Base-by-base conservation (phyloP, 2,113 vertebrate genomes). In the Monopterus albus region DNA sequence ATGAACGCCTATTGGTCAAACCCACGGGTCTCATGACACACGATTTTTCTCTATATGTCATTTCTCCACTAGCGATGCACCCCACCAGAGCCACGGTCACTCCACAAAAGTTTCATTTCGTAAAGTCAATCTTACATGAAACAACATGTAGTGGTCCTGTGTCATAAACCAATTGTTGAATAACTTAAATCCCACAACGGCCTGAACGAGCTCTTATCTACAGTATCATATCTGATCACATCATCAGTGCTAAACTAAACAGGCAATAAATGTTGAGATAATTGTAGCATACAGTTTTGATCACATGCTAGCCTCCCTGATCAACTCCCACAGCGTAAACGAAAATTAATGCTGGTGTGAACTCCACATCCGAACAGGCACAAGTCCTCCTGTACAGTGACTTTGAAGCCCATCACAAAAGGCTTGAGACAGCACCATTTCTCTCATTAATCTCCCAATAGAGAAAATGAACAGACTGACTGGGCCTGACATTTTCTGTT, bases 401-500 rank as follows among this genome's bases (percentile, higher is more conserved):
- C 71, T 85, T 76, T 81, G 59, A 82, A 72, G 76, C 47, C 71
- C 66, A 79, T 77, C 83, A 86, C 65, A 79, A 84, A 84, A 78
- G 73, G 65, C 83, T 78, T 38, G 68, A 82, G 78, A 85, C 67
- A 36, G 62, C 78, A 57, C 57, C 74, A 81, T 81, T 87, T 59
- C 55, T 77, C 86, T 87, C 79, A 87, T 88, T 88, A 88, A 86
- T 85, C 82, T 75, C 78, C 75, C 79, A 63, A 69, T 17, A 78
- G 63, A 79, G 64, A 75, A 80, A 87, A 91, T 79, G 49, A 88
- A 85, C 72, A 83, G 72, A 75, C 75, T 75, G 66, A 65, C 81
- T 86, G 72, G 62, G 73, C 66, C 56, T 47, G 20, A 86, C 72
- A 63, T 73, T 82, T 86, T 85, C 83, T 86, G 79, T 87, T 82